Percentiles rank a stretch among this genome's conserved stretches.
phyloP scores from a whole-genome alignment of 2,888 invertebrate species.

The Choreutis nemorana region DNA sequence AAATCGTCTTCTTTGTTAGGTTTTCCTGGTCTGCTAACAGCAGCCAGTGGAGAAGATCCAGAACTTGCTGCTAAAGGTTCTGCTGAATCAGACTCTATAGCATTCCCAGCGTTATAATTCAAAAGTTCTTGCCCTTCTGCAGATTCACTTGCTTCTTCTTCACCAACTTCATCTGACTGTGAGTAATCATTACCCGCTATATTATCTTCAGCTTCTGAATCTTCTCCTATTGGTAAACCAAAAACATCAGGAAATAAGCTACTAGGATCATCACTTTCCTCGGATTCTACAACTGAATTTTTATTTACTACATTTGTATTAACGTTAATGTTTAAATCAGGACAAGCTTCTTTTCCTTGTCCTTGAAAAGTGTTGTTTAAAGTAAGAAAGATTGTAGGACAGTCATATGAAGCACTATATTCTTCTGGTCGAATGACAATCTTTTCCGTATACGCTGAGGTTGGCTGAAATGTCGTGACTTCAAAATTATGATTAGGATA shows the following conservation, averaged over 20 bases:
- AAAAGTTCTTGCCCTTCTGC: slow-evolving; percentile 36
- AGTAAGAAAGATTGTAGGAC: slow-evolving; percentile 67
- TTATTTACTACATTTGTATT: slow-evolving; percentile 74
- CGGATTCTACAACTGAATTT: slow-evolving; percentile 53
- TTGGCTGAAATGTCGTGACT: slow-evolving; percentile 48
- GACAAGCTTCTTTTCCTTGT: slow-evolving; percentile 71
- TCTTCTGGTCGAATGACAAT: slow-evolving; percentile 57
- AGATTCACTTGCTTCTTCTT: slow-evolving; percentile 38
- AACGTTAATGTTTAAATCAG: slow-evolving; percentile 74
- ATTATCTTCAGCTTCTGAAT: slow-evolving; percentile 32
- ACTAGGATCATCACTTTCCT: slow-evolving; percentile 37
- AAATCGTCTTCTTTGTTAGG: slow-evolving; percentile 35
- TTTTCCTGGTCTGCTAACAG: slow-evolving; percentile 23
- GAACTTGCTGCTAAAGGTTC: slow-evolving; percentile 27
- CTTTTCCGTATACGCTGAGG: slow-evolving; percentile 44
- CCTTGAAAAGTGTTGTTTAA: slow-evolving; percentile 60
- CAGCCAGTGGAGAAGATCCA: slow-evolving; percentile 27
- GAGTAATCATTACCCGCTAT: slow-evolving; percentile 31
- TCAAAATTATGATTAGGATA: slow-evolving; percentile 33
- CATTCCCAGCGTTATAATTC: slow-evolving; percentile 40
- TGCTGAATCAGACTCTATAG: slow-evolving; percentile 23
- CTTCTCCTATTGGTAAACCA: slow-evolving; percentile 36
- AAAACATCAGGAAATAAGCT: slow-evolving; percentile 36
- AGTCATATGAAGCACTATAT: slow-evolving; percentile 50
- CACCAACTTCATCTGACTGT: slow-evolving; percentile 33